phyloP scores from a whole-genome alignment of 2,797 vertebrate genomes.

The Bufotes viridis region DNA sequence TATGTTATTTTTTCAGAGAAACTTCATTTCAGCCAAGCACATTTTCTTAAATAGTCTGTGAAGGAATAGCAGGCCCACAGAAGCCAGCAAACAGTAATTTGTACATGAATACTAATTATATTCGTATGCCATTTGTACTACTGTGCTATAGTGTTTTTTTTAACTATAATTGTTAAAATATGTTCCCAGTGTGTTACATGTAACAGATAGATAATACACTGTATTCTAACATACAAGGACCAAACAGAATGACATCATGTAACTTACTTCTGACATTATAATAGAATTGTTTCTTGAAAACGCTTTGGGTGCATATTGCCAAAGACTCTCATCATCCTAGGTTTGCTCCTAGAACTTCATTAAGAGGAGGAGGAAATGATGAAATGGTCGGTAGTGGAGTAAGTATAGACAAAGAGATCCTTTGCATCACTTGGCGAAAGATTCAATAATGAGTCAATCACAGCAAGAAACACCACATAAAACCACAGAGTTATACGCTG shows the following conservation, averaged over 20 bases:
- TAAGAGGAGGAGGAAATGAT: background rate
- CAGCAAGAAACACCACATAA: slow-evolving; percentile 24
- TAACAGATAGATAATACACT: background rate
- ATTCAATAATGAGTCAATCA: background rate
- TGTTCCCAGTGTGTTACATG: background rate
- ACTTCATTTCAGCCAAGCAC: background rate
- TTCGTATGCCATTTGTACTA: slow-evolving; percentile 1
- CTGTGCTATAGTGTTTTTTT: background rate
- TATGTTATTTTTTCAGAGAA: too few relatives aligned
- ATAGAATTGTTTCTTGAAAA: background rate
- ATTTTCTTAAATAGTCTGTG: background rate
- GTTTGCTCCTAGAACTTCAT: background rate
- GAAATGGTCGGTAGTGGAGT: background rate
- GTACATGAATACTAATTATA: background rate
- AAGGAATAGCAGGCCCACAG: background rate
- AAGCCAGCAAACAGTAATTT: background rate
- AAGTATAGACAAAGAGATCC: background rate
- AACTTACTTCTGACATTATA: background rate
- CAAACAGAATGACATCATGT: background rate
- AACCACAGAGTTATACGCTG: slow-evolving; percentile 11
- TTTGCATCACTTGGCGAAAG: slow-evolving; percentile 10
- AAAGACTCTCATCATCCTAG: background rate
- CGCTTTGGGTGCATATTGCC: background rate
- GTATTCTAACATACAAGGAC: background rate
- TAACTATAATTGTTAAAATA: slow-evolving; percentile 3